A percentile compares a stretch with the other conserved stretches of the same genome.
These are phyloP conservation scores for Priapulus caudatus DNA, from an alignment of 2,888 invertebrate genomes.

Conservation along the genomic window DNA sequence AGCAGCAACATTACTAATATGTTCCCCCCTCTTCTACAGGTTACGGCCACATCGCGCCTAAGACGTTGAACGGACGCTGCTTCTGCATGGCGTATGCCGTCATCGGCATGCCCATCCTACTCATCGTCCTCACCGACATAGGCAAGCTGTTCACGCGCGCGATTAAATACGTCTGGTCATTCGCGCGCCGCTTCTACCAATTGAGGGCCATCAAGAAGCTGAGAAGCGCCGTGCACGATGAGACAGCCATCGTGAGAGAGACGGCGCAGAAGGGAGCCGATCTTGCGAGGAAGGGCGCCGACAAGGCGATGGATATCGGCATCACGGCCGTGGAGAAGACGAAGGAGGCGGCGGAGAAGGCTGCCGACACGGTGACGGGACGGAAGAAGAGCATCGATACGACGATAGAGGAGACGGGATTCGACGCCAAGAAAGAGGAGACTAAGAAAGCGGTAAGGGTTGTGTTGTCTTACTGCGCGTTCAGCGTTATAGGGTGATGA, in stretches of 20 bases:
- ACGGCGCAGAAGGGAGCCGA: not conserved
- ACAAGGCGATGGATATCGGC: not conserved
- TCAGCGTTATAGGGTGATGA: too few species aligned
- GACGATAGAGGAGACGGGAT: not conserved
- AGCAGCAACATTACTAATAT: slow-evolving; percentile 5
- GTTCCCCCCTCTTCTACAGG: slow-evolving; percentile 49
- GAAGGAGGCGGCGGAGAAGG: too few species aligned
- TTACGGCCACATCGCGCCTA: slow-evolving; percentile 90
- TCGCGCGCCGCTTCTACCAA: slow-evolving; percentile 54
- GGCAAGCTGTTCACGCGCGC: slow-evolving; percentile 81
- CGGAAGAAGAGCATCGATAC: slow-evolving; percentile 1
- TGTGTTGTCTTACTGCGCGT: too few species aligned
- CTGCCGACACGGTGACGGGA: not conserved
- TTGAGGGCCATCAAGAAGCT: slow-evolving; percentile 60
- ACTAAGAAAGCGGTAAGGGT: not conserved
- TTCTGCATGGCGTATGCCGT: slow-evolving; percentile 86
- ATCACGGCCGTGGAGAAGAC: too few species aligned
- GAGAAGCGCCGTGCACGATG: not conserved
- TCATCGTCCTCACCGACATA: slow-evolving; percentile 84
- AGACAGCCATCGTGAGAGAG: not conserved
- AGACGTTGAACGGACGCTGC: slow-evolving; percentile 67
- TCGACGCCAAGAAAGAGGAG: not conserved
- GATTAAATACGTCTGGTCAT: slow-evolving; percentile 71
- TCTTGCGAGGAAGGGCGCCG: not conserved
- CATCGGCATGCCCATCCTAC: slow-evolving; percentile 86